Conservation (phyloP, 2,888 invertebrate genomes). For the Cantharis lateralis region DNA sequence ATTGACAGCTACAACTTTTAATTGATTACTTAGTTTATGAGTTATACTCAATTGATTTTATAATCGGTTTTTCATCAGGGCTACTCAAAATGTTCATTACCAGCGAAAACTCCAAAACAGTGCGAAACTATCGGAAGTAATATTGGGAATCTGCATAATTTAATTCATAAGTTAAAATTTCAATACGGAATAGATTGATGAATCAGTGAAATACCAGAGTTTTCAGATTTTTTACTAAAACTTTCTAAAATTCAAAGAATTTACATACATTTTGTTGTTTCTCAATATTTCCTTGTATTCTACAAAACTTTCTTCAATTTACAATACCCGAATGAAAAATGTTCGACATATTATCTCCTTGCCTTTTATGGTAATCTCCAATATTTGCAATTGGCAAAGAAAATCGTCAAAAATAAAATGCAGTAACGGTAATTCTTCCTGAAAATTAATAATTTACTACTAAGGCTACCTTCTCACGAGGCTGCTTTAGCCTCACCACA, state of each 20-base stretch:
- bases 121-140: background rate
- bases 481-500: too few relatives aligned
- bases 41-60: constrained; percentile 25
- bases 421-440: too few relatives aligned
- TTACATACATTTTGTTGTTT: background rate
- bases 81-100: constrained; percentile 15
- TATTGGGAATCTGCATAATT: background rate
- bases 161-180: background rate
- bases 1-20: constrained; percentile 33
- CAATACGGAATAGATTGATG: background rate
- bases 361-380: background rate
- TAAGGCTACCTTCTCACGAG: too few relatives aligned
- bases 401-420: too few relatives aligned
- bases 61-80: constrained; percentile 12
- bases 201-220: background rate
- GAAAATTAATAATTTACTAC: too few relatives aligned
- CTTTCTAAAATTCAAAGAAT: background rate
- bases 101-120: background rate
- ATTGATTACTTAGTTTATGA: constrained; percentile 33
- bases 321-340: background rate
- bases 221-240: background rate
- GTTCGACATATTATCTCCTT: background rate
- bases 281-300: background rate
- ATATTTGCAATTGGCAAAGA: background rate
- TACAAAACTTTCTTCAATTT: background rate